Evolutionary conservation across 2,888 invertebrate genomes (phyloP).

Genomic region (Tenthredo distinguenda): DNA sequence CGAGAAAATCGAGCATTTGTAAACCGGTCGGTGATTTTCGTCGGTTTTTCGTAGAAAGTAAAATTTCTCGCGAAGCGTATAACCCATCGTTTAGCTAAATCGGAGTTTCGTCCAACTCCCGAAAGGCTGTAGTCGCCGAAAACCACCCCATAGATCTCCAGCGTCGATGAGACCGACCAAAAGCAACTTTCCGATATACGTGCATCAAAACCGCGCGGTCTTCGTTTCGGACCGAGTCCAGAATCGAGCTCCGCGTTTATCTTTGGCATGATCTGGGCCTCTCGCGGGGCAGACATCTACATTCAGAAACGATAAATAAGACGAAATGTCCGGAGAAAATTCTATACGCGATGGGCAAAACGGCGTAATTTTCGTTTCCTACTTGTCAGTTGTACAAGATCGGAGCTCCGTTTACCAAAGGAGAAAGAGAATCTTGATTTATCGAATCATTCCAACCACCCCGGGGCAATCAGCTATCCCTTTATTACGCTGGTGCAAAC

Average conservation of each 20-base stretch:
- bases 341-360: slow-evolving; percentile 50
- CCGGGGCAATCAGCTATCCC: slow-evolving; percentile 10
- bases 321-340: slow-evolving; percentile 29
- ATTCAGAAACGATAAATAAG: slow-evolving; percentile 44
- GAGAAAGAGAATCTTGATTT: slow-evolving; percentile 42
- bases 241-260: background rate
- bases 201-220: background rate
- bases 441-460: slow-evolving; percentile 25
- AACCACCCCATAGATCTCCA: background rate
- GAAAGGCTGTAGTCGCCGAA: background rate
- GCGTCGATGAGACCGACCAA: slow-evolving; percentile 2
- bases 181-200: background rate
- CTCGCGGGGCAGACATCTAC: slow-evolving; percentile 25
- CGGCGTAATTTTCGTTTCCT: slow-evolving; percentile 70
- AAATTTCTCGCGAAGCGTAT: background rate
- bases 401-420: background rate
- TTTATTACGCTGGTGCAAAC: slow-evolving; percentile 9
- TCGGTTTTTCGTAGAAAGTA: background rate
- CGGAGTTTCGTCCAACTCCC: background rate
- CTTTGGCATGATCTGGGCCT: slow-evolving; percentile 31
- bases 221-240: background rate
- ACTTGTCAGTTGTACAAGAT: slow-evolving; percentile 18
- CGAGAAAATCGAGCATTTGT: background rate
- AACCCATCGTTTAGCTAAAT: background rate
- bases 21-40: background rate